Base-by-base conservation (phyloP, 2,797 vertebrate species). In the Pangasius macronema region DNA sequence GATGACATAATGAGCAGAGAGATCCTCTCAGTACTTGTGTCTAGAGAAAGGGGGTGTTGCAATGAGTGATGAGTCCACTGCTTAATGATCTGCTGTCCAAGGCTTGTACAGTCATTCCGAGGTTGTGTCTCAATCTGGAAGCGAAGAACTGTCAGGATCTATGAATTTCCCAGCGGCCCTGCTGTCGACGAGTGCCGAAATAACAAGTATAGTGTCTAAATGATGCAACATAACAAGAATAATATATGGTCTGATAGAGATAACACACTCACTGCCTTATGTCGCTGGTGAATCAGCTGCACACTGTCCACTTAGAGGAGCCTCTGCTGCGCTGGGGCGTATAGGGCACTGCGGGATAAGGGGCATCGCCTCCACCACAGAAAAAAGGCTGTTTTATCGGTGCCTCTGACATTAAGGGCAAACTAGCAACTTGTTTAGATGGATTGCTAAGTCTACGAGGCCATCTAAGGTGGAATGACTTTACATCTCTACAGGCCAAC, bases 11-110 rank as follows among this genome's bases (percentile, higher is more conserved):
- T 57, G 77, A n/a, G 57, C 80, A 82, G 20, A n/a, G 22, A 42
- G 57, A 16, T 61, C 18, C 51, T 33, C 20, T 61, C 53, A 13
- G 51, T 7, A 33, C 27, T 77, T 53, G 75, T 20, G 30, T 5
- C 22, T 57, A 57, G 18, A 36, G 6, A 39, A 57, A 59, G 18
- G 11, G 22, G 36, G 24, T 46, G 24, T 27, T 61, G 36, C 39
- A 14, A 63, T 63, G 39, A 63, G 27, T 42, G 55, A 39, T 42
- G 57, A 63, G 36, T 82, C 57, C 24, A 63, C 22, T 61, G 3
- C 36, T 42, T 81, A 81, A 61, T 63, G 39, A 63, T 82, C 36
- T 81, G 57, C 79, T 82, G 79, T 63, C 57, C 59, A 30, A 59
- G 22, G 55, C 11, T 39, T 27, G 42, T 39, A 16, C 22, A 24